Conservation (phyloP, 1,140 invertebrate genomes). For the Pseudomyrmex concolor region DNA sequence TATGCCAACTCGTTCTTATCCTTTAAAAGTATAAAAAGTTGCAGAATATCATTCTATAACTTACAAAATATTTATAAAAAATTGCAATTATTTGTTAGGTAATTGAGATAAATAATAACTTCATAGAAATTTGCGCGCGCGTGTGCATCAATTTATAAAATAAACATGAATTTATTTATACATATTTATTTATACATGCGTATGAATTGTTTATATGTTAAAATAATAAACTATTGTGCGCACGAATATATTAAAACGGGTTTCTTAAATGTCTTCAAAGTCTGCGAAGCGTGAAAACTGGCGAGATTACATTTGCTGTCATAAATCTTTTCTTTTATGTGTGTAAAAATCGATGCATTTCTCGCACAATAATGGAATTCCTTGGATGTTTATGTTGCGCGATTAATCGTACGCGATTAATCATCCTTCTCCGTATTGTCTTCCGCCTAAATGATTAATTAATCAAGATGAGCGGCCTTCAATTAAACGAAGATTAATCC, state of each 20-base stretch:
- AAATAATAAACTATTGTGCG: too few relatives aligned
- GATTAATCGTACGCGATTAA: neutral
- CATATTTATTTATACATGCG: neutral
- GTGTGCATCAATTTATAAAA: neutral
- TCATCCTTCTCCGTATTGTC: neutral
- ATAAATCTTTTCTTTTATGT: neutral
- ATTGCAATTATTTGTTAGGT: neutral
- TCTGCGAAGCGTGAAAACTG: neutral
- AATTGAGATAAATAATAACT: neutral
- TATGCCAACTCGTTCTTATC: neutral
- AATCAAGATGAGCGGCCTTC: slow-evolving; percentile 17
- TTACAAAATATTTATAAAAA: neutral
- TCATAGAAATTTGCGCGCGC: too few relatives aligned
- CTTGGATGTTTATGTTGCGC: slow-evolving; percentile 17
- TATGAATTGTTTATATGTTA: neutral
- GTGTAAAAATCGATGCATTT: too few relatives aligned
- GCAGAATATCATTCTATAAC: neutral
- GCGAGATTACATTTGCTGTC: neutral
- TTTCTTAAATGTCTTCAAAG: neutral
- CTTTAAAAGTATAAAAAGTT: neutral
- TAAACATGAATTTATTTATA: neutral
- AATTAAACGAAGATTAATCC: slow-evolving; percentile 40
- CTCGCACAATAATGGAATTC: slow-evolving; percentile 8
- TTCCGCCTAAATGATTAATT: slow-evolving; percentile 26
- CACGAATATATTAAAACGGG: neutral